Conservation (phyloP, 2,113 vertebrate genomes). For the Nematolebias whitei region DNA sequence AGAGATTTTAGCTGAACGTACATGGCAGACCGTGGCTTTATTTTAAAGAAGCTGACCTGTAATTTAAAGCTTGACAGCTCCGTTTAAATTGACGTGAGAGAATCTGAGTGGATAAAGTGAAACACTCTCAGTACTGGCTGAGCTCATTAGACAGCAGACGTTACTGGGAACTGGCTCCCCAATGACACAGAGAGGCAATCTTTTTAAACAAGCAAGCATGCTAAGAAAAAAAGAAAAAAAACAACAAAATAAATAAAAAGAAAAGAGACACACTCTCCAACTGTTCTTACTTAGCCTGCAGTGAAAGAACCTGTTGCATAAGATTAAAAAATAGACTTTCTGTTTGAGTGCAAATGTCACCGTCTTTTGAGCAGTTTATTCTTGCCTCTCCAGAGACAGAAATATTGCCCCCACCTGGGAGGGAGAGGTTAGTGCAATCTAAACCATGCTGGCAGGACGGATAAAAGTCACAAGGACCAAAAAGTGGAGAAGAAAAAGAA, state of each 20-base stretch:
- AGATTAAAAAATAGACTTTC: conserved; percentile 69
- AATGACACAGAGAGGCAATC: conserved; percentile 8
- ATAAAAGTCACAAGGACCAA: conserved; percentile 22
- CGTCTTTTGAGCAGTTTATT: conserved; percentile 47
- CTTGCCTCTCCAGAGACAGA: conserved; percentile 26
- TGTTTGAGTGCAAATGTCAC: conserved; percentile 62
- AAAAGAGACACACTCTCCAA: conserved; percentile 14
- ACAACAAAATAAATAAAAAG: conserved; percentile 63
- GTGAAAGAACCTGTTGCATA: conserved; percentile 64
- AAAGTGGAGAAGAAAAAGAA: background rate
- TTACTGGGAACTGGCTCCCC: conserved; percentile 13
- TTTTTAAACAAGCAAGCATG: conserved; percentile 28
- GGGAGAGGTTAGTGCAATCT: conserved; percentile 71
- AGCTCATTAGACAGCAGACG: conserved; percentile 1
- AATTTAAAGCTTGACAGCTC: conserved; percentile 1
- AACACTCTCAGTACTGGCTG: background rate
- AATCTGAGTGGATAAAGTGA: conserved; percentile 8
- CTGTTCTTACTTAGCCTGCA: conserved; percentile 27
- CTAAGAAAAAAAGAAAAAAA: conserved; percentile 52
- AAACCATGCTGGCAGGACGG: conserved; percentile 63
- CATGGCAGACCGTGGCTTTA: background rate
- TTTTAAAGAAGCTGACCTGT: conserved; percentile 6
- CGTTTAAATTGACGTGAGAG: background rate
- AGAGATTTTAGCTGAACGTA: background rate
- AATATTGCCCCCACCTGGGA: conserved; percentile 51